Base-by-base conservation (phyloP, 2,113 vertebrate species). In the Leucosticte australis region DNA sequence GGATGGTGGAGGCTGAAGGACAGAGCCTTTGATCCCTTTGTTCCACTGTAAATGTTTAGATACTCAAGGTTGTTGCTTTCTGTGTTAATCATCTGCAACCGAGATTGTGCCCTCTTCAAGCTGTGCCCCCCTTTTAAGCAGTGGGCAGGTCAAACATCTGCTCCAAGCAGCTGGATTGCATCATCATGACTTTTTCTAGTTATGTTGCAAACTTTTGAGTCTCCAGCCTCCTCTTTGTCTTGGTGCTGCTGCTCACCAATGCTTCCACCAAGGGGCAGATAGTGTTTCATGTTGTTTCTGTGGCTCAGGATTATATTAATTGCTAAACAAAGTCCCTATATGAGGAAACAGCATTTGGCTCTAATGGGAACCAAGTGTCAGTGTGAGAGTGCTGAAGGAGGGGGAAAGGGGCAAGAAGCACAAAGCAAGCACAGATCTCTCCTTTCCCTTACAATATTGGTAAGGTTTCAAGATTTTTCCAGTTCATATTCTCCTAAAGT, bases 81-180 rank as follows among this genome's bases (percentile, higher is more conserved):
- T 26, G 1, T 26, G 22, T 84, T 88, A 80, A 75, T 76, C 35
- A 50, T n/a, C 52, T 95, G 47, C 0, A 0, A 79, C 50, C 14
- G 68, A 76, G 65, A 44, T 21, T 71, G 47, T 26, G 12, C 65
- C 83, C 42, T 46, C 11, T 79, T 79, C 70, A 78, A 82, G 73
- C 81, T 57, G n/a, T 33, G 52, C 47, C 73, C 93, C 50, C 28
- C 47, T 83, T 92, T 56, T 77, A 81, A 91, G 81, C 1, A 5
- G 60, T 64, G 86, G 60, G 57, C 59, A 77, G 87, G 85, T 92
- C 91, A 94, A 86, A 90, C 88, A 95, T 96, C 94, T 97, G 96
- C 88, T 96, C 57, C 55, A 37, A 67, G 71, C 86, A 91, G 73
- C 63, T 91, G 91, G 92, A 81, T 56, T 74, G 28, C 49, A 52